Base-by-base conservation (phyloP, 2,888 invertebrate species). In the Stenchaetothrips biformis region DNA sequence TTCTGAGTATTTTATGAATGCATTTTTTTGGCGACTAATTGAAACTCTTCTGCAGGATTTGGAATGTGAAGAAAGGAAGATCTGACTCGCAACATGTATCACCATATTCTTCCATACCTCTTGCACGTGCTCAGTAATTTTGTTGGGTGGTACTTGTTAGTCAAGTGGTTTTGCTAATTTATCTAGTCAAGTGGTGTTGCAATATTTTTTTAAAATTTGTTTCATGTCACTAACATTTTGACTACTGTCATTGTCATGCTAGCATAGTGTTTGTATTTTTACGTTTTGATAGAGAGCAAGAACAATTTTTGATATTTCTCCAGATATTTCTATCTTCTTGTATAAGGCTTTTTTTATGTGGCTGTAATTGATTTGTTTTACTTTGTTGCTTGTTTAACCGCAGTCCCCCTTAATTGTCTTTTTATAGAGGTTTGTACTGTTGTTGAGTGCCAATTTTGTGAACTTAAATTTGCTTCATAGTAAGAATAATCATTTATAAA, bases 161-260 rank as follows among this genome's bases (percentile, higher is more conserved):
- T 21, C 67, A 74, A 8, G 67, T 25, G 16, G 59, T 13, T 37
- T 59, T 59, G 59, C 59, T 74, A 74, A 21, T 25, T 74, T 25
- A 25, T 74, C 67, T 74, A 74, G 67, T 74, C 67, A 74, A 74
- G 67, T 74, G 21, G 7, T 13, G 59, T 74, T 74, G 67, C 25
- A 74, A 74, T 74, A 74, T 74, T 74, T 74, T 74, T 74, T 21
- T 74, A 74, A 74, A 21, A 74, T 25, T 25, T 21, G 8, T 74
- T 25, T 74, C 25, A 11, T 74, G 25, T 74, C 67, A 74, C 67
- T 21, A 74, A 74, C 67, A 74, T 8, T 25, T 21, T 74, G 67
- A 74, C 67, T 74, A 25, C 37, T 21, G 25, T 21, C 67, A 74
- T n/a, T 74, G 25, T 21, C 25, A 74, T 74, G 67, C 67, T 67